Base-by-base conservation (phyloP, 1,140 invertebrate genomes). In the Macrotrachela quadricornifera region DNA sequence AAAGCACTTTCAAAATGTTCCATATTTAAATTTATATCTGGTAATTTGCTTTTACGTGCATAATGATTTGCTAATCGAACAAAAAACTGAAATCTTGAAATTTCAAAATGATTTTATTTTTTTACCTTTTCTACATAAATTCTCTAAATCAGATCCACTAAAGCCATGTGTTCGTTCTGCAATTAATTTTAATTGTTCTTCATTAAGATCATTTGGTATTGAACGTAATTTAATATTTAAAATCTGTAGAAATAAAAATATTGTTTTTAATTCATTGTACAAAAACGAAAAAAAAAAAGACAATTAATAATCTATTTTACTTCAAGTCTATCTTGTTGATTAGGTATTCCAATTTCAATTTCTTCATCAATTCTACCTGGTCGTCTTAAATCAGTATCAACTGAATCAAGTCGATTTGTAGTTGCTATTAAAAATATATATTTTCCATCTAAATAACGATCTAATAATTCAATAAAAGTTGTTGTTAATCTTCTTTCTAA, bases 141-240 rank as follows among this genome's bases (percentile, higher is more conserved):
- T 77, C 1, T 76, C 71, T 37, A 92, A 69, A 74, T 92, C 85
- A 13, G 82, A 81, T 6, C 81, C 84, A 12, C 90, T 83, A 74
- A 79, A 91, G 4, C 85, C 85, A 69, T 90, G 84, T 21, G 82
- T 79, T 44, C 73, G 67, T 49, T 76, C 73, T 6, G 81, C 75
- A 46, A 91, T 73, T 12, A 72, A 58, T 51, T 72, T 64, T 2
- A 85, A 62, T 18, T 80, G 74, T 16, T 74, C 59, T 0, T 67
- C 60, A 13, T 59, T 71, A 11, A 86, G 61, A 56, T 63, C 64
- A 60, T 80, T 74, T 1, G 54, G 57, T n/a, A 64, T 52, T 18
- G 53, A 56, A 8, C 16, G 10, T 15, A 68, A 51, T 46, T 63
- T 37, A 15, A 58, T 59, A 38, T 55, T 43, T 39, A 68, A 55